phyloP scores from a whole-genome alignment of 2,797 vertebrate species.

The Poeciliopsis infans region DNA sequence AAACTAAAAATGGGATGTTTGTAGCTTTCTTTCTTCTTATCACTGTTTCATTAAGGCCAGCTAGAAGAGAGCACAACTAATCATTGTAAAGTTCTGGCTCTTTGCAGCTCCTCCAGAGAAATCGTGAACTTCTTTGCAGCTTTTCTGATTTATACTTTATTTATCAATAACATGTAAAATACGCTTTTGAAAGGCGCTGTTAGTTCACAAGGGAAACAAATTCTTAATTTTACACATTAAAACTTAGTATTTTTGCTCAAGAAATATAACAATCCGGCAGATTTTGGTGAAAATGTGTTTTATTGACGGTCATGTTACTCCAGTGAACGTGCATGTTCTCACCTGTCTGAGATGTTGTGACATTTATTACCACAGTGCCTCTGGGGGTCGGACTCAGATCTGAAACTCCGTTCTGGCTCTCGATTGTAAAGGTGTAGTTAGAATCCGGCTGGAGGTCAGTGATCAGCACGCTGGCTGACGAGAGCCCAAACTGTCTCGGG shows the following conservation, averaged over 20 bases:
- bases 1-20: not conserved
- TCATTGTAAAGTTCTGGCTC: not conserved
- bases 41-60: not conserved
- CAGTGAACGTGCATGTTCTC: slow-evolving; percentile 7
- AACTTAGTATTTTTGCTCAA: not conserved
- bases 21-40: not conserved
- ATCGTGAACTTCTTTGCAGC: not conserved
- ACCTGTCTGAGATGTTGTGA: slow-evolving; percentile 87
- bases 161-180: not conserved
- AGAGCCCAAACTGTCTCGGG: slow-evolving; percentile 83
- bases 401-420: slow-evolving; percentile 84
- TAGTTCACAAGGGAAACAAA: not conserved
- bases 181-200: not conserved
- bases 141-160: not conserved
- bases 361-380: slow-evolving; percentile 79
- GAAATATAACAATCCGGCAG: not conserved
- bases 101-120: not conserved
- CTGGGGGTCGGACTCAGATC: slow-evolving; percentile 78
- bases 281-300: not conserved
- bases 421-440: slow-evolving; percentile 85
- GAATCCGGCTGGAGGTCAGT: slow-evolving; percentile 85
- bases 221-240: not conserved
- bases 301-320: not conserved
- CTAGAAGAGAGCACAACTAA: not conserved
- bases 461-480: slow-evolving; percentile 73